Evolutionary conservation across 2,113 vertebrate species (phyloP), one percentile per base, ranked within the genome.

Genomic region (Platichthys stellatus): DNA sequence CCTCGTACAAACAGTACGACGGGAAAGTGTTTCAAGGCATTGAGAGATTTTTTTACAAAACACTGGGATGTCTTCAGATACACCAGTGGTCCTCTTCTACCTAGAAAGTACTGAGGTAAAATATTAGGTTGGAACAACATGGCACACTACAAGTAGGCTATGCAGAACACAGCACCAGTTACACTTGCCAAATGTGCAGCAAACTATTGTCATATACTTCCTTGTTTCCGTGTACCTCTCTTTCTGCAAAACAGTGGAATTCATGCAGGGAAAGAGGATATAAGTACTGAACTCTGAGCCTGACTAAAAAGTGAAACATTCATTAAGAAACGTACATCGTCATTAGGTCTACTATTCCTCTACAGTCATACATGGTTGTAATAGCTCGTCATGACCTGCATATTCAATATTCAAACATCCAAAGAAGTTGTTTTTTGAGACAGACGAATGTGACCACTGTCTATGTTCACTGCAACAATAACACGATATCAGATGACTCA

Each of bases 1-100:
- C 72, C 81, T 86, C 65, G 72, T 63, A 9, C 56, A 69, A 83
- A 82, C 57, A 24, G 71, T 31, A 72, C 74, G 64, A 81, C 81
- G 72, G 91, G 86, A 90, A 92, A 89, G 86, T 90, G 67, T 85
- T 84, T 69, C 73, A 90, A 91, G 89, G 89, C 87, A 89, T 88
- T 85, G 78, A 86, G 76, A 87, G 80, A 85, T 86, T 40, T 79
- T 79, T 78, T 53, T 81, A 71, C 26, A 87, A 76, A 80, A 80
- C 75, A 78, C 85, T 80, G 71, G 78, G 74, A 53, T 17, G 54
- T 89, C 63, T 73, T 66, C 47, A 18, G 5, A 69, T 80, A 54
- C 21, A 82, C 73, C 85, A 76, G 85, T 31, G 80, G 76, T 51
- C 47, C 47, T 51, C 47, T 51, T 51, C 17, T 51, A 51, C 47